A percentile compares a stretch with the other conserved stretches of the same genome.
Evolutionary conservation across 2,797 vertebrate species (phyloP).

Genomic region (Lutjanus campechanus): DNA sequence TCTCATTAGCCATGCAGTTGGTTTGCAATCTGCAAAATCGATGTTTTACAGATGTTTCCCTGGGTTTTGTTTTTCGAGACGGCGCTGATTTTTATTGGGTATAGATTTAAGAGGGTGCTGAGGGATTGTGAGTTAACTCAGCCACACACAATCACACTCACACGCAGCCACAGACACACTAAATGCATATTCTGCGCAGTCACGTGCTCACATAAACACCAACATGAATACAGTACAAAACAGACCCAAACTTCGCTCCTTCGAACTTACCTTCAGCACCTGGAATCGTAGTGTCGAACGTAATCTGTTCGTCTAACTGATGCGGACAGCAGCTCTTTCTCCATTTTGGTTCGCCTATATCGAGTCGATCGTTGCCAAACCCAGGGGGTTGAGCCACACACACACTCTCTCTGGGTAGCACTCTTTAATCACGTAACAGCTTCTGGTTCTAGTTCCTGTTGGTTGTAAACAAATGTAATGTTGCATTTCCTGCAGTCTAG

Average conservation of each 20-base stretch:
- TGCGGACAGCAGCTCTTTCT: constrained; percentile 39
- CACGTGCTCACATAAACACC: constrained; percentile 57
- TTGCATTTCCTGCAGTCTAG: constrained; percentile 91
- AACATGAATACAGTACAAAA: constrained; percentile 32
- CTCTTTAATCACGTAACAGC: constrained; percentile 87
- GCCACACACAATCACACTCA: constrained; percentile 67
- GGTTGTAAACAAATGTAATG: constrained; percentile 90
- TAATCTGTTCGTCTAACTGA: constrained; percentile 54
- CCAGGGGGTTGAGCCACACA: constrained; percentile 80
- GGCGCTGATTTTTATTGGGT: constrained; percentile 89
- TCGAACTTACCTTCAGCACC: constrained; percentile 38
- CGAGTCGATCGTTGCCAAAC: constrained; percentile 77
- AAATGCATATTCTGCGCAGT: constrained; percentile 57
- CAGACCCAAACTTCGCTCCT: constrained; percentile 20
- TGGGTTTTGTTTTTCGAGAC: constrained; percentile 87
- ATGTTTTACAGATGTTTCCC: constrained; percentile 90
- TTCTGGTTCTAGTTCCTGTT: constrained; percentile 88
- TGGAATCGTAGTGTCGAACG: constrained; percentile 8
- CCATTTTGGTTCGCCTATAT: constrained; percentile 73
- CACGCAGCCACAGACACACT: constrained; percentile 64
- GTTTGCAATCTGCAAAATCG: constrained; percentile 86
- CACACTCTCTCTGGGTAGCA: constrained; percentile 77
- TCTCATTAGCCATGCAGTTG: constrained; percentile 88
- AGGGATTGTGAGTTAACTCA: constrained; percentile 84
- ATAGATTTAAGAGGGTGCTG: constrained; percentile 88